Conservation (phyloP, 2,888 invertebrate genomes). For the Cactoblastis cactorum region DNA sequence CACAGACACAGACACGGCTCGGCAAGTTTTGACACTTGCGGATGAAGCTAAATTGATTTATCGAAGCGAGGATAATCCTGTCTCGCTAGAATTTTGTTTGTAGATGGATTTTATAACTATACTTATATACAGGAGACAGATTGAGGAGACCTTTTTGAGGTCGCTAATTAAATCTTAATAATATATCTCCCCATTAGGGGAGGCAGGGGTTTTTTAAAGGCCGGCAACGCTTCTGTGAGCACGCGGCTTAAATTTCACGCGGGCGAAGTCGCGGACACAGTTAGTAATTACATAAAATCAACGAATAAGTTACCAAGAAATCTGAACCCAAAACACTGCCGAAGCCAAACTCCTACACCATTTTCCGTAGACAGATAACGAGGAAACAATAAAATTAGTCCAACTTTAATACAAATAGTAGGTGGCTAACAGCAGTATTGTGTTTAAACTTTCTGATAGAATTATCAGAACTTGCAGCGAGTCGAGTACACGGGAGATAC, state of each 20-base stretch:
- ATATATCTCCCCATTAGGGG: too few relatives aligned
- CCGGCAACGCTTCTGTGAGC: too few relatives aligned
- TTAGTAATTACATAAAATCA: too few relatives aligned
- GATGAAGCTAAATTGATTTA: slow-evolving; percentile 15
- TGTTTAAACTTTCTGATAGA: slow-evolving; percentile 10
- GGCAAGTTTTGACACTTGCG: slow-evolving; percentile 12
- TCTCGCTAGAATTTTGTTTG: neutral
- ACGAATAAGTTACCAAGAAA: too few relatives aligned
- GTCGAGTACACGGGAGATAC: neutral
- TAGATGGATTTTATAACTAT: neutral
- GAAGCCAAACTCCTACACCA: too few relatives aligned
- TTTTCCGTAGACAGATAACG: neutral
- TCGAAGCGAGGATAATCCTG: slow-evolving; percentile 4
- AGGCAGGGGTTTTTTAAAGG: too few relatives aligned
- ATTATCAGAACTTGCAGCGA: slow-evolving; percentile 5
- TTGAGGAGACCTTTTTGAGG: too few relatives aligned
- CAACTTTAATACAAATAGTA: slow-evolving; percentile 1
- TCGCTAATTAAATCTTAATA: too few relatives aligned
- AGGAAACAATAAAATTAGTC: neutral
- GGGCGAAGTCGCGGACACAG: too few relatives aligned
- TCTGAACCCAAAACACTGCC: too few relatives aligned
- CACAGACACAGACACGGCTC: neutral
- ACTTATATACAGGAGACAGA: too few relatives aligned
- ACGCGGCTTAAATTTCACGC: too few relatives aligned
- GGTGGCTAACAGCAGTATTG: neutral